Conservation (phyloP, 2,797 vertebrate genomes). For the Enteromius argenteus region DNA sequence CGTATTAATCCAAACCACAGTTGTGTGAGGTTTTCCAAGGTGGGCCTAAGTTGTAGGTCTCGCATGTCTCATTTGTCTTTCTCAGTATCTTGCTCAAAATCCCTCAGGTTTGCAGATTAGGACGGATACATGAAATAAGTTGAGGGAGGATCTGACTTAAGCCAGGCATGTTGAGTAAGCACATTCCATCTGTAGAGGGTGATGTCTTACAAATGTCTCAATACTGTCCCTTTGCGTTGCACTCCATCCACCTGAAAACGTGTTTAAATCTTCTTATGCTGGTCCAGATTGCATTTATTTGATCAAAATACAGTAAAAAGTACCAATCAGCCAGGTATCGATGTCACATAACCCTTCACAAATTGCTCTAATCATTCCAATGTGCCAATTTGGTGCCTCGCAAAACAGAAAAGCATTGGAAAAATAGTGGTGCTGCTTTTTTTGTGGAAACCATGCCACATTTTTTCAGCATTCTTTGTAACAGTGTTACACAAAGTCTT, state of each 20-base stretch:
- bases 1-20: constrained; percentile 41
- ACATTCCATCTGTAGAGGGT: constrained; percentile 65
- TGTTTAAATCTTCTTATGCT: not conserved
- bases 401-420: not conserved
- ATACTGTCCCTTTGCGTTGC: constrained; percentile 40
- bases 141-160: constrained; percentile 65
- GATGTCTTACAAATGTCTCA: constrained; percentile 67
- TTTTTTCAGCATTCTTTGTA: not conserved
- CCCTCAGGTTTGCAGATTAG: constrained; percentile 67
- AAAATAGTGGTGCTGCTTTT: not conserved
- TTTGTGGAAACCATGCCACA: too few species aligned
- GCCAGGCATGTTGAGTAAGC: constrained; percentile 66
- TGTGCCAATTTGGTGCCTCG: not conserved
- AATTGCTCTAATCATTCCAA: not conserved
- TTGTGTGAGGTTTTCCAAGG: constrained; percentile 41
- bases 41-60: constrained; percentile 35
- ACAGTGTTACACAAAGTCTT: not conserved
- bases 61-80: constrained; percentile 61
- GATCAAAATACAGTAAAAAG: not conserved
- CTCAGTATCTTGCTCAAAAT: constrained; percentile 67
- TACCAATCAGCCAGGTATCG: too few species aligned
- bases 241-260: not conserved
- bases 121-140: constrained; percentile 65
- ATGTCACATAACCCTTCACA: not conserved
- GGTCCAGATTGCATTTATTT: not conserved